A percentile compares a stretch with the other conserved stretches of the same genome.
Evolutionary conservation across 2,113 vertebrate genomes (phyloP).

Genomic region (Dipodomys ordii): DNA sequence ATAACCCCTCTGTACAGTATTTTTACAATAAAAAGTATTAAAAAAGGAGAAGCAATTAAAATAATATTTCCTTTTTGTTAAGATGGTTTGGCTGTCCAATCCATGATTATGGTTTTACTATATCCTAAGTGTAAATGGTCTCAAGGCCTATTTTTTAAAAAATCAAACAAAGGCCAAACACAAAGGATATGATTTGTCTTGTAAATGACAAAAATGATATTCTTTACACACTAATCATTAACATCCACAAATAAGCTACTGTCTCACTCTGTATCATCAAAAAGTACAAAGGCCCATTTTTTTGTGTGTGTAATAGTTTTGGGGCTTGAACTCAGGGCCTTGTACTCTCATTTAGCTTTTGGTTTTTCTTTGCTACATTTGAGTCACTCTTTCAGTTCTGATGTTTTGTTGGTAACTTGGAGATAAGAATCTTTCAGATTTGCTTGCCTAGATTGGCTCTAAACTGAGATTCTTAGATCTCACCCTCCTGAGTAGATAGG

Average conservation of each 20-base stretch:
- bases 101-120: slow-evolving; percentile 40
- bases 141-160: slow-evolving; percentile 48
- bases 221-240: background rate
- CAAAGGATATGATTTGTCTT: background rate
- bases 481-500: too few relatives aligned
- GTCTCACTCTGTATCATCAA: background rate
- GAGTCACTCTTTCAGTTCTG: too few relatives aligned
- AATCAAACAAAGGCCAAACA: slow-evolving; percentile 46
- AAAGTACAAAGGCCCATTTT: background rate
- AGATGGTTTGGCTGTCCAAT: slow-evolving; percentile 48
- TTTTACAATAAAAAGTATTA: too few relatives aligned
- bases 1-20: too few relatives aligned
- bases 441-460: too few relatives aligned
- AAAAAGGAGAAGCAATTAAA: slow-evolving; percentile 47
- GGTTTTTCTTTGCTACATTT: too few relatives aligned
- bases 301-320: too few relatives aligned
- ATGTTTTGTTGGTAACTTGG: too few relatives aligned
- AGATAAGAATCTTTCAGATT: too few relatives aligned
- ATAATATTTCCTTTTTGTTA: slow-evolving; percentile 41
- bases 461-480: too few relatives aligned
- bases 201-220: slow-evolving; percentile 23
- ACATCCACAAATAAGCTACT: slow-evolving; percentile 1
- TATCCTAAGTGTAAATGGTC: background rate
- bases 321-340: too few relatives aligned
- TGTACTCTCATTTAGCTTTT: too few relatives aligned